Evolutionary conservation across 2,888 invertebrate species (phyloP).

Genomic region (Ceriagrion tenellum): DNA sequence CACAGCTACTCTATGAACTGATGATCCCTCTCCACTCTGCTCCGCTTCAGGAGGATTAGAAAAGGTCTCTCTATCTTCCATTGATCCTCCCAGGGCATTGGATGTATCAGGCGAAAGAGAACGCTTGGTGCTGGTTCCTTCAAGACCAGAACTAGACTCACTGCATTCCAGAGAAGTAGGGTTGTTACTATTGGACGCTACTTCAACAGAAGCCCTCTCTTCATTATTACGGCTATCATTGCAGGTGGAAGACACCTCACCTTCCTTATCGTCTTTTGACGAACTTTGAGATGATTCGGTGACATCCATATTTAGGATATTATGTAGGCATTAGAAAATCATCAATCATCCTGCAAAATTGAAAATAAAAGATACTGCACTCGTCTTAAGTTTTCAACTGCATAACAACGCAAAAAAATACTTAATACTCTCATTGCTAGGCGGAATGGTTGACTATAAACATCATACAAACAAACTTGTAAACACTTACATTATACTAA

Average conservation of each 20-base stretch:
- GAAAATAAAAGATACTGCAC: neutral
- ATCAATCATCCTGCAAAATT: constrained; percentile 23
- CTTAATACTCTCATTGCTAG: neutral
- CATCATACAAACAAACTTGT: neutral
- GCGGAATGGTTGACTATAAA: neutral
- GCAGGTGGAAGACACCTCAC: constrained; percentile 68
- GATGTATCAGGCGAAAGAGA: constrained; percentile 64
- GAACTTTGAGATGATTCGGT: constrained; percentile 56
- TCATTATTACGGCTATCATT: constrained; percentile 55
- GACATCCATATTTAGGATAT: constrained; percentile 37
- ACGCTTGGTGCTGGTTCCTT: constrained; percentile 57
- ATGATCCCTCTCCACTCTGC: constrained; percentile 33
- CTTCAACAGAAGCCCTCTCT: constrained; percentile 28
- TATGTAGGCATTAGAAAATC: constrained; percentile 58
- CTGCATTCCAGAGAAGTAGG: constrained; percentile 31
- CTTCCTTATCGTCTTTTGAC: constrained; percentile 64
- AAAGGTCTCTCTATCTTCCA: constrained; percentile 23
- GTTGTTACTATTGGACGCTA: constrained; percentile 50
- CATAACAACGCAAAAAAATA: neutral
- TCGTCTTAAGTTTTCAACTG: neutral
- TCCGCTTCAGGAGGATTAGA: neutral
- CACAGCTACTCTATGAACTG: constrained; percentile 12
- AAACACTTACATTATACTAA: constrained; percentile 18
- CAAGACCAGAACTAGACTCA: constrained; percentile 51
- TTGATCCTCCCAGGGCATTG: constrained; percentile 13